Conservation (phyloP, 2,797 vertebrate genomes). For the Orientallactaga sibirica region DNA sequence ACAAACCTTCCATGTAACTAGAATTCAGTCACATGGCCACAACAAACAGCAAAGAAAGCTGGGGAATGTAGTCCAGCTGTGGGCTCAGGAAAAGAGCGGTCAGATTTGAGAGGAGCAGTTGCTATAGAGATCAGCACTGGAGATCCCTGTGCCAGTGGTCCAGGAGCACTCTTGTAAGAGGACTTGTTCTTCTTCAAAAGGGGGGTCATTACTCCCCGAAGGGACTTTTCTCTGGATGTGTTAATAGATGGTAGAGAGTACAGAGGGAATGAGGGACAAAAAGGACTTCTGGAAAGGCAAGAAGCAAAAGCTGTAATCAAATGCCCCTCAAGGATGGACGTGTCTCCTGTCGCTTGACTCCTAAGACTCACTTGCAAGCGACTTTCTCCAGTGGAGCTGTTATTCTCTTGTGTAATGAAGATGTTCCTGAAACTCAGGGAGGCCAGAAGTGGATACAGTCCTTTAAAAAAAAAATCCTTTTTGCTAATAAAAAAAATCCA, state of each 20-base stretch:
- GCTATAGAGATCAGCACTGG: neutral
- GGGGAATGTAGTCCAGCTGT: constrained; percentile 42
- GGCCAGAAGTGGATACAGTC: neutral
- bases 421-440: constrained; percentile 41
- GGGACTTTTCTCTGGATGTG: neutral
- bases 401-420: constrained; percentile 10
- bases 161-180: neutral
- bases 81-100: neutral
- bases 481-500: constrained; percentile 33
- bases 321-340: neutral
- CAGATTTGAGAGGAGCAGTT: neutral
- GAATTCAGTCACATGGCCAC: neutral
- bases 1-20: neutral
- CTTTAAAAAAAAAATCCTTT: neutral
- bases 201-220: neutral
- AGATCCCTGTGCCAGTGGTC: neutral
- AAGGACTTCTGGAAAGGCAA: neutral
- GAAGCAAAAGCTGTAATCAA: neutral
- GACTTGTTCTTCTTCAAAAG: constrained; percentile 40
- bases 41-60: constrained; percentile 44
- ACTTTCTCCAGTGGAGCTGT: neutral
- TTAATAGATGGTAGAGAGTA: neutral
- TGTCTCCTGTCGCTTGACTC: neutral
- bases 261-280: neutral
- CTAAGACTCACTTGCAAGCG: neutral